Evolutionary conservation across 1,140 invertebrate species (phyloP), one percentile per base, ranked within the genome.

Genomic region (Neodiprion fabricii): DNA sequence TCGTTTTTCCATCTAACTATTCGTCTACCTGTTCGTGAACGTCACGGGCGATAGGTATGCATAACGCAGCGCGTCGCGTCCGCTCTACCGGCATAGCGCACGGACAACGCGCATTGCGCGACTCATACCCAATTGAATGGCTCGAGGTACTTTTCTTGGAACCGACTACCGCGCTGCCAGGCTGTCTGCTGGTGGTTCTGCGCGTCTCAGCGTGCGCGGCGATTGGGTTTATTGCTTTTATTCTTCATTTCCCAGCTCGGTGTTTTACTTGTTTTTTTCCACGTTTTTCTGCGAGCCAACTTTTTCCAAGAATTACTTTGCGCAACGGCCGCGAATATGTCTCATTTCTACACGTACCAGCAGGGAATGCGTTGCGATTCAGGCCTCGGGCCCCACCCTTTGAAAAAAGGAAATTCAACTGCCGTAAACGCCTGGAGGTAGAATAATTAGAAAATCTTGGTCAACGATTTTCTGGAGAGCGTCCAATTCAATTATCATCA

Each of bases 161-260:
- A 74, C 79, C 79, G 79, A 80, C 77, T 75, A 77, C 75, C 74
- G 70, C 74, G 82, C 81, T 85, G 83, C 84, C 84, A 84, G 80
- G 82, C 84, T 85, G 84, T 85, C 84, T 85, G 81, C 80, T 80
- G 73, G 74, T 75, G 47, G 70, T 72, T 77, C 53, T 61, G 53
- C 53, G n/a, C 53, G 53, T 61, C 53, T 61, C 53, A 61, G n/a
- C 9, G 53, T 61, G 11, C 53, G n/a, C 53, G 53, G n/a, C 53
- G 53, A 17, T 40, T 17, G 53, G 5, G 53, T 61, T 61, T 61
- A 61, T 61, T 61, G 7, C 11, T 61, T 61, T 61, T 61, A 14
- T 17, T 61, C 53, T 40, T 40, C 5, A 40, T 40, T 40, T 40
- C 28, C 28, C 28, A 40, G 28, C 28, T 40, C 28, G 3, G 1